Base-by-base conservation (phyloP, 2,888 invertebrate species). In the Stenurella melanura region DNA sequence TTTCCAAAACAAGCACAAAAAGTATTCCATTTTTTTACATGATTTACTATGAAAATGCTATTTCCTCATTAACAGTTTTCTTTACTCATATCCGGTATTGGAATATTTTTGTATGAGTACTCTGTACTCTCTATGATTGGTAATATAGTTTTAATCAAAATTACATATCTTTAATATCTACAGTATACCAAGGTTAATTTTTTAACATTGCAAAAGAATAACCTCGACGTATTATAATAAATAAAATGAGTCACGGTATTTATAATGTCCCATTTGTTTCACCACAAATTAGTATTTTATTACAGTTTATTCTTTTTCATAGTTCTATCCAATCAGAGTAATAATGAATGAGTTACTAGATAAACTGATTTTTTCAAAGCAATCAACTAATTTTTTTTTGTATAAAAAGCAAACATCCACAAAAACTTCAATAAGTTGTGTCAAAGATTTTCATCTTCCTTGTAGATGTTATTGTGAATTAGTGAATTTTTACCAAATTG, bases 181-280 rank as follows among this genome's bases (percentile, higher is more conserved):
- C 6, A n/a, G n/a, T 15, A n/a, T n/a, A 26, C 21, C 60, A 60
- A 60, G 60, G 60, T 60, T 60, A 26, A 60, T 60, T 60, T 60
- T 60, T 60, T 60, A 21, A 60, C 15, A 60, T 60, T 60, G 26
- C 26, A 60, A 60, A 60, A 60, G 60, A 60, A 60, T 60, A 60
- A 60, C 60, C 60, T 60, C 60, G 60, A 21, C 60, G 60, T 12
- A 60, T 26, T 60, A 12, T 60, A 60, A 60, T n/a, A 26, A 60
- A 60, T 26, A 30, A 15, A 60, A 60, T 60, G 60, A 60, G 60
- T 60, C 60, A 60, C 60, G 60, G 60, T 60, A 60, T 60, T 60
- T 60, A 60, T 30, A 60, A 10, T 60, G 60, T 30, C 26, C 26
- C 60, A 60, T 15, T 60, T 60, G 60, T 60, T 60, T 60, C n/a